These are phyloP conservation scores for Drosophila varians DNA, from an alignment of 1,140 invertebrate species.

Conservation along the genomic window DNA sequence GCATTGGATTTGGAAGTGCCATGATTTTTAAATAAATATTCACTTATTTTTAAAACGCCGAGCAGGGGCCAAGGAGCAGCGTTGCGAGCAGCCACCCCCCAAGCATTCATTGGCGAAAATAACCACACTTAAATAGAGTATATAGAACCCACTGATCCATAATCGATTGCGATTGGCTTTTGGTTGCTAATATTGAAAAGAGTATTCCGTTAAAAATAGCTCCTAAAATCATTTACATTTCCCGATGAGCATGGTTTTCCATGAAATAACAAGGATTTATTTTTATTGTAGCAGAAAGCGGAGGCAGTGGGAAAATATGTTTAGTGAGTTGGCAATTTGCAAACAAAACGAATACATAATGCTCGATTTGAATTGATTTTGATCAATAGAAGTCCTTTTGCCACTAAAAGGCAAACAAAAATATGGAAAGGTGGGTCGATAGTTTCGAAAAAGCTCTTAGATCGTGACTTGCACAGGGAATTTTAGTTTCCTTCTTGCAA, in stretches of 20 bases:
- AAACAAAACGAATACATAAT: slow-evolving; percentile 21
- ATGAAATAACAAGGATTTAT: slow-evolving; percentile 50
- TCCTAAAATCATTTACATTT: slow-evolving; percentile 44
- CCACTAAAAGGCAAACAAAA: not conserved
- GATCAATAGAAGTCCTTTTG: slow-evolving; percentile 21
- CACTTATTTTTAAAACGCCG: slow-evolving; percentile 56
- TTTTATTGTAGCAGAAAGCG: slow-evolving; percentile 29
- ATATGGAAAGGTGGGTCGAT: not conserved
- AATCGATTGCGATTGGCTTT: slow-evolving; percentile 6
- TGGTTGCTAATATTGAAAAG: slow-evolving; percentile 21
- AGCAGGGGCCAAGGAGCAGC: slow-evolving; percentile 31
- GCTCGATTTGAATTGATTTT: not conserved
- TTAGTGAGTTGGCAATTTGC: slow-evolving; percentile 34
- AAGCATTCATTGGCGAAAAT: slow-evolving; percentile 13
- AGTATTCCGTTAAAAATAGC: slow-evolving; percentile 41
- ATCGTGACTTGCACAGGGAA: slow-evolving; percentile 8
- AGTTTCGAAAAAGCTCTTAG: not conserved
- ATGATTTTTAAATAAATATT: slow-evolving; percentile 63
- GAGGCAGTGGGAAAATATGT: slow-evolving; percentile 22
- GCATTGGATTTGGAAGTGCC: slow-evolving; percentile 56
- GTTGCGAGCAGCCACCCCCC: slow-evolving; percentile 13
- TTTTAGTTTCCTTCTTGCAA: not conserved
- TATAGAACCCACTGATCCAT: slow-evolving; percentile 16
- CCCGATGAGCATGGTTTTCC: slow-evolving; percentile 46
- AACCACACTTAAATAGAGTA: not conserved